Evolutionary conservation across 2,888 invertebrate genomes (phyloP).

Genomic region (Cheilosia soror): DNA sequence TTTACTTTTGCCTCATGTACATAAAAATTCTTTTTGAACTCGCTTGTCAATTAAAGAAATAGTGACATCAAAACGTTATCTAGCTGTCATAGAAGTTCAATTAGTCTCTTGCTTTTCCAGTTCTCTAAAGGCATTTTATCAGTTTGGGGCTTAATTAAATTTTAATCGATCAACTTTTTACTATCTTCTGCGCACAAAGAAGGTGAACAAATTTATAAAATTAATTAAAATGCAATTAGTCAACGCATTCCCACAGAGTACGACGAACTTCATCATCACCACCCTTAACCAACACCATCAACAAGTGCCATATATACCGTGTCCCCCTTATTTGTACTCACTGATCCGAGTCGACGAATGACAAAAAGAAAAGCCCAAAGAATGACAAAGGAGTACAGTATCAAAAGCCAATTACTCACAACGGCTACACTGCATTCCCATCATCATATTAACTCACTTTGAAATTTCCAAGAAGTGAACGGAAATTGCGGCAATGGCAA

Average conservation of each 20-base stretch:
- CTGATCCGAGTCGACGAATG: conserved; percentile 39
- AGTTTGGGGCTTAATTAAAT: background rate
- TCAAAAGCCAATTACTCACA: conserved; percentile 60
- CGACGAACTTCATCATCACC: conserved; percentile 19
- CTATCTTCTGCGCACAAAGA: conserved; percentile 8
- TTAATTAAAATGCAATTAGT: conserved; percentile 58
- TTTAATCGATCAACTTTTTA: background rate
- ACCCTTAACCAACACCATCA: conserved; percentile 31
- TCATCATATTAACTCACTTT: conserved; percentile 53
- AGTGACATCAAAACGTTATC: too few species aligned
- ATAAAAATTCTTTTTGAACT: too few species aligned
- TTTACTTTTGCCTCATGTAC: too few species aligned
- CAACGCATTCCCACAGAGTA: conserved; percentile 30
- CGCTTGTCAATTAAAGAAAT: too few species aligned
- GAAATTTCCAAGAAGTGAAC: conserved; percentile 18
- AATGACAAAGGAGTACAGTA: conserved; percentile 27
- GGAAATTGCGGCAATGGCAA: conserved; percentile 9
- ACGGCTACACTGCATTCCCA: conserved; percentile 28
- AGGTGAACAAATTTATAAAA: conserved; percentile 24
- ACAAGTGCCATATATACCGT: conserved; percentile 51
- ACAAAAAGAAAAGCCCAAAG: conserved; percentile 15
- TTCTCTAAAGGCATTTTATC: background rate
- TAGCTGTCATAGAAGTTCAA: too few species aligned
- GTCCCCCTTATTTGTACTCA: conserved; percentile 42
- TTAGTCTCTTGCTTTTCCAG: background rate